These are phyloP conservation scores for Periophthalmus magnuspinnatus DNA, from an alignment of 2,797 vertebrate genomes.

Conservation along the genomic window DNA sequence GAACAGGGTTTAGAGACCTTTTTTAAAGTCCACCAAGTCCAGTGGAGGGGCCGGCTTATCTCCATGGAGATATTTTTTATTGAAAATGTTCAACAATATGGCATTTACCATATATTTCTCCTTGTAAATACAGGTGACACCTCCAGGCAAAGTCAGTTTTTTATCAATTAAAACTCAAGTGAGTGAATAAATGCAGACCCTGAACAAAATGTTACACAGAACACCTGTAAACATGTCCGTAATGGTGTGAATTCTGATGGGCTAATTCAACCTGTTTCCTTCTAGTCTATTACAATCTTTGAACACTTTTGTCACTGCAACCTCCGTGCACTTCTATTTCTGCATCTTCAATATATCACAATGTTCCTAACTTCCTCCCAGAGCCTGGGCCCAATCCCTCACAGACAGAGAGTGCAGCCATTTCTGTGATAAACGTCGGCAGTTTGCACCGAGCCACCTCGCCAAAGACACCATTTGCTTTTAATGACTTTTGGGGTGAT, in stretches of 20 bases:
- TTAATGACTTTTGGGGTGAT: slow-evolving; percentile 60
- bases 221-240: no score
- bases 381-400: slow-evolving; percentile 30
- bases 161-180: neutral
- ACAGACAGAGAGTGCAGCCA: slow-evolving; percentile 34
- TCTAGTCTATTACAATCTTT: neutral
- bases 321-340: slow-evolving; percentile 23
- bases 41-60: neutral
- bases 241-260: no score
- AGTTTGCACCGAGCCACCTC: slow-evolving; percentile 51
- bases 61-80: neutral
- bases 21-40: no score
- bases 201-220: no score
- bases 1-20: no score
- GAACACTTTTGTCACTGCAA: neutral
- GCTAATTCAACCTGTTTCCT: neutral
- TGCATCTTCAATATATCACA: slow-evolving; percentile 36
- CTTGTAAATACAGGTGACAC: neutral
- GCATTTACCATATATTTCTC: neutral
- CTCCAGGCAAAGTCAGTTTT: neutral
- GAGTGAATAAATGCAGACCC: neutral
- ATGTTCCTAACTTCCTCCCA: slow-evolving; percentile 53
- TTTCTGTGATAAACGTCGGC: slow-evolving; percentile 53
- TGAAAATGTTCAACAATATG: neutral
- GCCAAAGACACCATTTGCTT: slow-evolving; percentile 57